Evolutionary conservation across 1,140 invertebrate genomes (phyloP), one percentile per base, ranked within the genome.

Genomic region (Piezodorus guildinii): DNA sequence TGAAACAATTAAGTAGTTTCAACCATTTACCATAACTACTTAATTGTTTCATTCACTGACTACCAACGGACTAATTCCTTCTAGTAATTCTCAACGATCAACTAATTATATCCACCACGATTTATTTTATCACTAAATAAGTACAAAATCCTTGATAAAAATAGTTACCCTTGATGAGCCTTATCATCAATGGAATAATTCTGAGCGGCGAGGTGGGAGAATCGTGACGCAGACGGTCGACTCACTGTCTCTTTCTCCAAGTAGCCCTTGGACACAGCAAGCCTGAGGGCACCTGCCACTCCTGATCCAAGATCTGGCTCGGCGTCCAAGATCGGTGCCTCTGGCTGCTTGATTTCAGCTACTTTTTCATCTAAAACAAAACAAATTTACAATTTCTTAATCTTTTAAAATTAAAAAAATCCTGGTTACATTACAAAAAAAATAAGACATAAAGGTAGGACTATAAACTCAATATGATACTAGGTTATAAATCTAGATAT

Each of bases 121-220:
- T n/a, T n/a, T n/a, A n/a, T n/a, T n/a, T n/a, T n/a, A n/a, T n/a
- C n/a, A n/a, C n/a, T n/a, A n/a, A n/a, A n/a, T n/a, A n/a, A n/a
- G n/a, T n/a, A n/a, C n/a, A n/a, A n/a, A n/a, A n/a, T 23, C 1
- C 9, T 21, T 46, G 4, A 46, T 17, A 17, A 46, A 62, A 23
- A 21, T 23, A 79, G 80, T 77, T 80, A 86, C 78, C 85, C 60
- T n/a, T 83, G 52, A 71, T 90, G 86, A 66, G 86, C 83, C 78
- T 98, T 98, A 74, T 98, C 96, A 74, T 98, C 95, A 73, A 98
- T 98, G 23, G 90, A 94, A 78, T 97, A 98, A 78, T 95, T 88
- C 70, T 94, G 82, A 4, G 92, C 93, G 75, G 90, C 83, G 15
- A 97, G 74, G 75, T 85, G 82, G 43, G 87, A 83, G 76, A 87